Evolutionary conservation across 2,113 vertebrate species (phyloP), one percentile per base, ranked within the genome.

Genomic region (Peromyscus maniculatus): DNA sequence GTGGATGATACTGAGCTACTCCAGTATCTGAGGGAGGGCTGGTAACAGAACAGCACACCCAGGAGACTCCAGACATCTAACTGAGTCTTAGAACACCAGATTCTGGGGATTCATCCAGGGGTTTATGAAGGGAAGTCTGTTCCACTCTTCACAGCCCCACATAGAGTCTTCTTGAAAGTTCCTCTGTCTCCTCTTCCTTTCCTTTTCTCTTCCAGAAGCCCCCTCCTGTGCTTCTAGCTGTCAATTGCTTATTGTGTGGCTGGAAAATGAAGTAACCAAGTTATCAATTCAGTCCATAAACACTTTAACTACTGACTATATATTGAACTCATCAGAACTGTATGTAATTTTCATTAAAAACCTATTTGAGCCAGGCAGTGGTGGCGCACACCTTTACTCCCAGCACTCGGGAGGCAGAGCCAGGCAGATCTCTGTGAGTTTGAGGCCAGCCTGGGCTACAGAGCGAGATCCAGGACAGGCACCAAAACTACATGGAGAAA

Each of bases 201-300:
- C 5, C 5, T 26, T 74, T n/a, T 6, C 62, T 28, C 39, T 11
- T 62, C 39, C 49, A 21, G 0, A 74, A 74, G 28, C 6, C 8
- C 10, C 16, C 52, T 87, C 3, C 49, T 24, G 9, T 69, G 71
- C 55, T 89, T 57, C 71, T 91, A 46, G 21, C 66, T 94, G 33
- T 79, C 33, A 39, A 33, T 77, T 79, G 55, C 36, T 93, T 87
- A 2, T 94, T 89, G 8, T 93, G 8, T n/a, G 72, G 9, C 80
- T 87, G 15, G 71, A 87, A 97, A 94, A 89, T 6, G 66, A 91
- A 84, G 71, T 3, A 62, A 36, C 28, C 52, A 79, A 88, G 39
- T 4, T 4, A 26, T 24, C 33, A 78, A 13, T 62, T 89, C 31
- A 12, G 72, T 26, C n/a, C n/a, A 9, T 74, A 78, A 75, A 80